phyloP scores from a whole-genome alignment of 2,113 vertebrate species.

The Athene cunicularia region DNA sequence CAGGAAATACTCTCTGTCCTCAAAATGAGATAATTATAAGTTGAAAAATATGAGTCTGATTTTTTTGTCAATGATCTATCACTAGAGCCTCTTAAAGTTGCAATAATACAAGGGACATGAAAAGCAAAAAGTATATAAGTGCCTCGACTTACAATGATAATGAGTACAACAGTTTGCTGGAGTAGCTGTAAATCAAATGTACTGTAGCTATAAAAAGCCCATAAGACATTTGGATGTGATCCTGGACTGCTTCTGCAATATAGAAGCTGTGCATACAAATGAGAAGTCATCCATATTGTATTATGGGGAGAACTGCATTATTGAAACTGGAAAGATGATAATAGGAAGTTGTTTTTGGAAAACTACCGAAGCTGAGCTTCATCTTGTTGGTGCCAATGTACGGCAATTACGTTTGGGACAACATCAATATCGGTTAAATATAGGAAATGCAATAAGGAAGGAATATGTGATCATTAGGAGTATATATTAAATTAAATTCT shows the following conservation, averaged over 20 bases:
- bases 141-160: constrained; percentile 56
- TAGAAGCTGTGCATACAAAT: constrained; percentile 46
- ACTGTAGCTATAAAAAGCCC: constrained; percentile 62
- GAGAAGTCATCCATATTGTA: not conserved
- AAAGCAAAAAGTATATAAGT: constrained; percentile 57
- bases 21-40: constrained; percentile 25
- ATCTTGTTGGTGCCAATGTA: not conserved
- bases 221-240: constrained; percentile 57
- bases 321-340: not conserved
- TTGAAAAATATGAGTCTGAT: constrained; percentile 30
- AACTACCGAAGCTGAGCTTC: constrained; percentile 20
- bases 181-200: constrained; percentile 73
- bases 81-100: constrained; percentile 57
- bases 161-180: constrained; percentile 67
- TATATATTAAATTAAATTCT: constrained; percentile 21
- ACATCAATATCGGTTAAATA: constrained; percentile 15
- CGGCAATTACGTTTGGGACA: not conserved
- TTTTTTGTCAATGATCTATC: constrained; percentile 55
- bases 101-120: constrained; percentile 19
- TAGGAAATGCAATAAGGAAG: constrained; percentile 28
- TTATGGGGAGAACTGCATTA: not conserved
- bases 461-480: constrained; percentile 9
- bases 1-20: not conserved
- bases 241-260: constrained; percentile 2
- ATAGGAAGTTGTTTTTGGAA: constrained; percentile 9